Evolutionary conservation across 2,797 vertebrate genomes (phyloP), one percentile per base, ranked within the genome.

Genomic region (Sphaeramia orbicularis): DNA sequence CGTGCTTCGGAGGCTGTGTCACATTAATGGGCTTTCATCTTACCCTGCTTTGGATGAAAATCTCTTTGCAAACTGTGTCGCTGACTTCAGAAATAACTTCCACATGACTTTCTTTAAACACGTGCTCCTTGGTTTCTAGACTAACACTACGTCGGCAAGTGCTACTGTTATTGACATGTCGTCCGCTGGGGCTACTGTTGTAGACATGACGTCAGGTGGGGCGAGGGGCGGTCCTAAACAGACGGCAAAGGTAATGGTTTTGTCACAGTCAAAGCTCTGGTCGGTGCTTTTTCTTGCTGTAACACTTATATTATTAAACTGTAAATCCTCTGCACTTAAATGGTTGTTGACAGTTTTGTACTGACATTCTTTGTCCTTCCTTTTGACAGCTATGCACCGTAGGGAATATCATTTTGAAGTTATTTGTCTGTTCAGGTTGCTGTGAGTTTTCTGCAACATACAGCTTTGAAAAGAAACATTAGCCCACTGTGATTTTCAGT

Each of bases 131-230:
- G 69, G 62, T 83, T 82, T 83, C 54, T 84, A 88, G 88, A 81
- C 88, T 86, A 90, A 88, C 79, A 63, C 68, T 27, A 18, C 8
- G 7, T 54, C 10, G 10, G 36, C 71, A 19, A 68, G 55, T 54
- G 80, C 75, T 64, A 67, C 84, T 80, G 69, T 86, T 78, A 81
- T 85, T 82, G 84, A 86, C 85, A 85, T 89, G 87, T 73, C 80
- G 2, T 76, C 83, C 1, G 32, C 73, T 59, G 84, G 76, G 47
- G 30, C 60, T n/a, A 53, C 78, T 66, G 16, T 84, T 74, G 61
- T 86, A 65, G 74, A 87, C 67, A 72, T 84, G 75, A 60, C 71
- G 30, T 69, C 77, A 35, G 41, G 67, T 40, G 81, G 65, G 58
- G 27, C 10, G 10, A 73, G 43, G 41, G 74, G 47, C 1, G 3